phyloP scores from a whole-genome alignment of 2,888 invertebrate species.

The Spodoptera picta region DNA sequence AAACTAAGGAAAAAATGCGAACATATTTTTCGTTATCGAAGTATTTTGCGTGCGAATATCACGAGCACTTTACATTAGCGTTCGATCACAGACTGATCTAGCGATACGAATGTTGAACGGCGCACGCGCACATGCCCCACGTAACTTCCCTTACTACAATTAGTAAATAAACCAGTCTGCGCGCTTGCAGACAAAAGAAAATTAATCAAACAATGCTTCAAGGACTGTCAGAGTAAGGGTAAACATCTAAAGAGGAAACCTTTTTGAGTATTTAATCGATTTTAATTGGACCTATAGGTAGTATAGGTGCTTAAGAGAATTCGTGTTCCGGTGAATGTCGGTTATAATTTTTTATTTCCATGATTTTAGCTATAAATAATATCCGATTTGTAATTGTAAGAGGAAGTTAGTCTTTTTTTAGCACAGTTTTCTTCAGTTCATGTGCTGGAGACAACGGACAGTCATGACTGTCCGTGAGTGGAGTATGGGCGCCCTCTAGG shows the following conservation, averaged over 20 bases:
- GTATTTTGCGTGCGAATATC: conserved; percentile 15
- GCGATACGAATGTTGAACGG: conserved; percentile 20
- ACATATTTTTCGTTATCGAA: conserved; percentile 18
- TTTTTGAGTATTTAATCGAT: too few species aligned
- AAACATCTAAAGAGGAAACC: background rate
- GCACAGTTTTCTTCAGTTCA: too few species aligned
- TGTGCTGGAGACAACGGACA: too few species aligned
- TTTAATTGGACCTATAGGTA: too few species aligned
- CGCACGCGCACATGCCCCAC: conserved; percentile 33
- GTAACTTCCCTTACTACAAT: conserved; percentile 31
- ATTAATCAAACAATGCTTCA: background rate
- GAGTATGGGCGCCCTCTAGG: too few species aligned
- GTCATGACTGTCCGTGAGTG: too few species aligned
- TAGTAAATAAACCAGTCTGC: conserved; percentile 30
- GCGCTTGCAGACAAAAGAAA: conserved; percentile 12
- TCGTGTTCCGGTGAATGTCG: conserved; percentile 29
- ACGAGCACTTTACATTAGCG: conserved; percentile 28
- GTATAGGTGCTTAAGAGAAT: too few species aligned
- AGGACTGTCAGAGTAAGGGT: conserved; percentile 11
- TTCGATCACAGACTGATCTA: conserved; percentile 38
- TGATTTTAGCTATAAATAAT: conserved; percentile 23
- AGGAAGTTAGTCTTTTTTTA: conserved; percentile 4
- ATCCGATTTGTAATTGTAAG: conserved; percentile 13
- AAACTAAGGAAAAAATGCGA: conserved; percentile 11
- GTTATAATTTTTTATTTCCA: conserved; percentile 21